Evolutionary conservation across 2,888 invertebrate genomes (phyloP), one percentile per base, ranked within the genome.

Genomic region (Ellobium chinense): DNA sequence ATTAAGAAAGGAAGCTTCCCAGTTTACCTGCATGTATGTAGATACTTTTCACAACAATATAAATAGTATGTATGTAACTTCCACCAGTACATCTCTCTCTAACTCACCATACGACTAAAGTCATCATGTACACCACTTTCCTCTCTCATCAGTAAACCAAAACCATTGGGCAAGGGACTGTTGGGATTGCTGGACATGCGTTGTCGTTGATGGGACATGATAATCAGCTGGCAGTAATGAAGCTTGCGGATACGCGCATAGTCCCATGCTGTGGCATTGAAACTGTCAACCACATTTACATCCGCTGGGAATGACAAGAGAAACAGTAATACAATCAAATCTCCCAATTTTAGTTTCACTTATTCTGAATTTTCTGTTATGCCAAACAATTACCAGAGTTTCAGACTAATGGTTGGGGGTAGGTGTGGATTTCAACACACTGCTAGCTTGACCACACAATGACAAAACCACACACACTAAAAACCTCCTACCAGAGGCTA

Each of bases 181-280:
- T 85, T 86, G 7, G 89, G 89, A 79, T 89, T 89, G 77, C 86
- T 88, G 81, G 86, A 84, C 12, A 90, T 84, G 18, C 89, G 82
- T 76, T 92, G 91, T 4, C 92, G 86, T 80, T 91, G 91, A 78
- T 92, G 92, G 4, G 92, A 92, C 86, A 92, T 91, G 31, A 92
- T 89, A 76, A 92, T 92, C 80, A 92, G 88, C 88, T 92, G 91
- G 83, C 92, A 92, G 83, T 92, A 92, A 84, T 92, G 92, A 5
- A 92, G 88, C 83, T 92, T 92, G 3, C 90, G 87, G 69, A 88
- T 90, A 29, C 89, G 84, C 34, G 92, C 92, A 78, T 92, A 92
- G 83, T 92, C 92, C 92, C 92, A 92, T 1, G 91, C 90, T 0
- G 92, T 91, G 31, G 91, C 91, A 37, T 90, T 89, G 77, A 85